These are phyloP conservation scores for Leucoraja erinaceus DNA, from an alignment of 2,113 vertebrate species.

Conservation along the genomic window DNA sequence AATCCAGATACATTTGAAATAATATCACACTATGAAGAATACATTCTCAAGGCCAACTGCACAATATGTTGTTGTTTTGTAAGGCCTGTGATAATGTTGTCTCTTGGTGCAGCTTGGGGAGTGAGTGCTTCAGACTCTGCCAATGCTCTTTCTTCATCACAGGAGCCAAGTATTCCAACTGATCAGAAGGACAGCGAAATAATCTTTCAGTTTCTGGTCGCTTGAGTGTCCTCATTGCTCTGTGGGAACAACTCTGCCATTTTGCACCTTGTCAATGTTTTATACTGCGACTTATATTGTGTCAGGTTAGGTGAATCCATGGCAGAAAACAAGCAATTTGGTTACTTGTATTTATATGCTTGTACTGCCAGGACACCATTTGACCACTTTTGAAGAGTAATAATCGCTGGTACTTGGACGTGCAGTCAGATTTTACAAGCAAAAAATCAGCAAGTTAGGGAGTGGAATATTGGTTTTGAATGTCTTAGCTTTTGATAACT, in stretches of 20 bases:
- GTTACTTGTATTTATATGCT: neutral
- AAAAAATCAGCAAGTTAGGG: neutral
- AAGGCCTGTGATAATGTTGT: neutral
- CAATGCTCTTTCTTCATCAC: neutral
- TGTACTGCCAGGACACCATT: neutral
- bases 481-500: neutral
- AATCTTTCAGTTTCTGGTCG: neutral
- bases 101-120: neutral
- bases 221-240: neutral
- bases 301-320: neutral
- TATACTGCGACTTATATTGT: too few species aligned
- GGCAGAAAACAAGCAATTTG: neutral
- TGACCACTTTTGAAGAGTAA: neutral
- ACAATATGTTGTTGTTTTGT: neutral
- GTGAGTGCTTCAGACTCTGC: neutral
- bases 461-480: neutral
- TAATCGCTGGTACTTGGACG: neutral
- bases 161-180: neutral
- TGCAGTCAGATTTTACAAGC: neutral
- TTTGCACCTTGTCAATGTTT: too few species aligned
- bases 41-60: neutral
- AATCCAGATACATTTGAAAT: neutral
- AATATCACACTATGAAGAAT: neutral
- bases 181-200: neutral
- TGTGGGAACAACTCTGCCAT: neutral